phyloP scores from a whole-genome alignment of 2,113 vertebrate species.

The mouse (Mus musculus) region GRCm39 chrX:142665501-142666000 shows the following conservation, averaged over 20 bases:
- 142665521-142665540: not conserved
- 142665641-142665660: not conserved
- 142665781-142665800: not conserved
- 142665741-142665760: too few relatives aligned
- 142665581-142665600: not conserved
- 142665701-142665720: not conserved
- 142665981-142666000: not conserved
- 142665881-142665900: conserved; percentile 40
- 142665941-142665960: not conserved
- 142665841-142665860: not conserved
- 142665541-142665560: not conserved
- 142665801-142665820: not conserved
- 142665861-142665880: not conserved
- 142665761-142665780: too few relatives aligned
- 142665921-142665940: not conserved
- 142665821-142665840: not conserved
- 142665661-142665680: not conserved
- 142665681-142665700: not conserved
- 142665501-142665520: not conserved
- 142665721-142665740: not conserved
- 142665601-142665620: not conserved
- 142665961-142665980: not conserved
- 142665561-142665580: not conserved
- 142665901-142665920: not conserved
- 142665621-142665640: not conserved